Base-by-base conservation (phyloP, 2,888 invertebrate species). In the Cheilosia soror region DNA sequence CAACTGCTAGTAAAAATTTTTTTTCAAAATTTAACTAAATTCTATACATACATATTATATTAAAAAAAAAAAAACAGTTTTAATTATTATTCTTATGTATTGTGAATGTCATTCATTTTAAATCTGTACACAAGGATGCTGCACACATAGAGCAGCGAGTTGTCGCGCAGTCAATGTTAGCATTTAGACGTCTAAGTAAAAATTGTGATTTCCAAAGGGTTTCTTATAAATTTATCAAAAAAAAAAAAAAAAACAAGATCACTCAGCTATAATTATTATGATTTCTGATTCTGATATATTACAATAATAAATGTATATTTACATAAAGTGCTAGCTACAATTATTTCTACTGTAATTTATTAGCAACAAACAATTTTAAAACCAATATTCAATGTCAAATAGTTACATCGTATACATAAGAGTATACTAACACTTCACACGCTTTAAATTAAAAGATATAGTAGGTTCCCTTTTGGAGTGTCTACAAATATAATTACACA, bases 151-250 rank as follows among this genome's bases (percentile, higher is more conserved):
- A 27, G 11, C 5, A 40, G 13, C 9, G 0, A 58, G 13, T 5
- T 20, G 25, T 4, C 25, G 25, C 9, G 9, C 33, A 33, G 9
- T 33, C 37, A 11, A 4, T 37, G 51, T 51, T 27, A 63, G 51
- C 29, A 51, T 53, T 33, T 69, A 71, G 40, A 82, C 63, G 37
- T 69, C 55, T 62, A 57, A 79, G 31, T 69, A 7, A 69, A 71
- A 65, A 84, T 80, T 84, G 84, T 85, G 84, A 85, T 85, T 84
- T 84, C 60, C 55, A 75, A 71, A 85, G 75, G 84, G 84, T 85
- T 85, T 85, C 84, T 80, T 76, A 75, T 58, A 84, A 80, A 83
- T 81, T 58, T 78, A 73, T 68, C n/a, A 20, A 51, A 29, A 31
- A 49, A 62, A 42, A 68, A 47, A 68, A 31, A 60, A 58, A 31